Evolutionary conservation across 2,888 invertebrate genomes (phyloP).

Genomic region (Schizaphis graminum): DNA sequence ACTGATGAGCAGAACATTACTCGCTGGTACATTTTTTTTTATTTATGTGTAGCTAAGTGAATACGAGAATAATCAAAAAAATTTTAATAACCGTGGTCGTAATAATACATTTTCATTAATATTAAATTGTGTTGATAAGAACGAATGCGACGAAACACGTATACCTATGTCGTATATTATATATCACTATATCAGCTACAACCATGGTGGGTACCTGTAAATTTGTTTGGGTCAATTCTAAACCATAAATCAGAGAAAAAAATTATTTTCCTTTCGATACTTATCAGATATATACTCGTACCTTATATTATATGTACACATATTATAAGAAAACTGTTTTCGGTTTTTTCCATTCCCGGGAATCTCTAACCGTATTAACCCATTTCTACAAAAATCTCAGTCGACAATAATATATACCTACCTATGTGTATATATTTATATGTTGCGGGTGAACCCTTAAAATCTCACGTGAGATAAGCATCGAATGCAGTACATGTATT

Average conservation of each 20-base stretch:
- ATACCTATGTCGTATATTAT: not conserved
- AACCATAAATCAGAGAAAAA: conserved; percentile 46
- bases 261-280: conserved; percentile 46
- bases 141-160: not conserved
- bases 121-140: not conserved
- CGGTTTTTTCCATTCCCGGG: not conserved
- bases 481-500: not conserved
- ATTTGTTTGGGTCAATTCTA: conserved; percentile 25
- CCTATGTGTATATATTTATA: not conserved
- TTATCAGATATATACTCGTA: conserved; percentile 32
- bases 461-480: conserved; percentile 24
- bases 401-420: not conserved
- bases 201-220: not conserved
- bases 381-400: conserved; percentile 41
- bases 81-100: fast-evolving
- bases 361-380: conserved; percentile 51
- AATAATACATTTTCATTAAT: not conserved
- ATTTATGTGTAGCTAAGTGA: not conserved
- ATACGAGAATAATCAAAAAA: not conserved
- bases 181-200: not conserved
- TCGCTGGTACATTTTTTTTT: no score
- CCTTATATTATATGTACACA: not conserved
- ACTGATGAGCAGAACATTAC: no score
- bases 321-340: conserved; percentile 49
- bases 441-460: not conserved